A percentile compares a stretch with the other conserved stretches of the same genome.
These are phyloP conservation scores for Drosophila rufa DNA, from an alignment of 1,140 invertebrate species.

Conservation along the genomic window DNA sequence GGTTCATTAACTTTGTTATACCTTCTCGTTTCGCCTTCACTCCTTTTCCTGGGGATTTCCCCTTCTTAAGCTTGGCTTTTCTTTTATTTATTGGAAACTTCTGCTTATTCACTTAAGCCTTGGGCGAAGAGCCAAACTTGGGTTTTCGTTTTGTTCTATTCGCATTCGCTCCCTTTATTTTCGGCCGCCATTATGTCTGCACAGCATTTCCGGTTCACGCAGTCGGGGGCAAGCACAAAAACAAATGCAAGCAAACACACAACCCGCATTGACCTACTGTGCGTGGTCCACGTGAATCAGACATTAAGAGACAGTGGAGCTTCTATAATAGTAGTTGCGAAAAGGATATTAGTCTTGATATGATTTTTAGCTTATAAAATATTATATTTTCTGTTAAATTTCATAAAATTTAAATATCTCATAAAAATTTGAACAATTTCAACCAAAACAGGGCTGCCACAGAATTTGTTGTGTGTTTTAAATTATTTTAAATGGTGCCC, in stretches of 20 bases:
- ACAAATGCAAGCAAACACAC: slow-evolving; percentile 16
- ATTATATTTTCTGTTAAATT: no score
- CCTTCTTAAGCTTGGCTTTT: slow-evolving; percentile 37
- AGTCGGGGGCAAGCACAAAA: slow-evolving; percentile 38
- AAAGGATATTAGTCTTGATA: background rate
- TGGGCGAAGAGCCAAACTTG: slow-evolving; percentile 28
- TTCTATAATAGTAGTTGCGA: background rate
- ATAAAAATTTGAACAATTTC: background rate
- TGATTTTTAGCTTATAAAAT: no score
- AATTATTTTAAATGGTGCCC: background rate
- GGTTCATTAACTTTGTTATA: slow-evolving; percentile 57
- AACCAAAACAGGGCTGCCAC: background rate
- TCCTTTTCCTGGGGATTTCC: slow-evolving; percentile 5
- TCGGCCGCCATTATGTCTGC: slow-evolving; percentile 60
- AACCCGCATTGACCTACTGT: slow-evolving; percentile 62
- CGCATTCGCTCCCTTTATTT: slow-evolving; percentile 28
- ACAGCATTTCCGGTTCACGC: slow-evolving; percentile 53
- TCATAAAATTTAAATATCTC: no score
- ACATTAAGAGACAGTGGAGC: background rate
- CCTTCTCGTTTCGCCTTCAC: slow-evolving; percentile 1
- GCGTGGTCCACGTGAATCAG: slow-evolving; percentile 48
- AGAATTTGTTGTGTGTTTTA: background rate
- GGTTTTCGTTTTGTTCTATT: slow-evolving; percentile 4
- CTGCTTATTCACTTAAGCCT: slow-evolving; percentile 49
- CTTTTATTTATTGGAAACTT: slow-evolving; percentile 57